phyloP scores from a whole-genome alignment of 2,797 vertebrate genomes.

The Artibeus jamaicensis region DNA sequence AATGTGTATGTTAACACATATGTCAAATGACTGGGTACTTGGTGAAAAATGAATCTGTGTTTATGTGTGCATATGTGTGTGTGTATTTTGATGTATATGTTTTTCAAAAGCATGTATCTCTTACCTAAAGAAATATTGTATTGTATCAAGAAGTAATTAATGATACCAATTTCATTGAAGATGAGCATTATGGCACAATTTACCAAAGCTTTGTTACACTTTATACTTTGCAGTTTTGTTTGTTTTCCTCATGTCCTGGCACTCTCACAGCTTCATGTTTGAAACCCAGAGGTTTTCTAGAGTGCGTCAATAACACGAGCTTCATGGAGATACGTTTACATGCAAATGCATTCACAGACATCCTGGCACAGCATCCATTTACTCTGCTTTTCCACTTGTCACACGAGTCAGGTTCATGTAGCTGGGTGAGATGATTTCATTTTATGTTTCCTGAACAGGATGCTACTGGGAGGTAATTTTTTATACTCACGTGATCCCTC shows the following conservation, averaged over 20 bases:
- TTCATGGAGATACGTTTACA: background rate
- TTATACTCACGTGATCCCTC: background rate
- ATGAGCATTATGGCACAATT: background rate
- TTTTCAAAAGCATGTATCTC: background rate
- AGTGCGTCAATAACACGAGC: background rate
- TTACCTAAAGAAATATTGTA: background rate
- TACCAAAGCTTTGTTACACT: background rate
- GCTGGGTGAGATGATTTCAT: background rate
- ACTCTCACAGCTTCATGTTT: background rate
- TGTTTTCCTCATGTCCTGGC: background rate
- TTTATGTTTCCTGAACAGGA: background rate
- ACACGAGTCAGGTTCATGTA: background rate
- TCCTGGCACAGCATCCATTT: background rate
- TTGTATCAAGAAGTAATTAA: background rate
- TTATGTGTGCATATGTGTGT: background rate
- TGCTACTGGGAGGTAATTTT: background rate
- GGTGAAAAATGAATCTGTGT: background rate
- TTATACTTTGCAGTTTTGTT: background rate
- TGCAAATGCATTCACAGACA: background rate
- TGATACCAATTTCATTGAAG: background rate
- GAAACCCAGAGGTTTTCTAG: background rate
- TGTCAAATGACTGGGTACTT: background rate
- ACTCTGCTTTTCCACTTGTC: background rate
- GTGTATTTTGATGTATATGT: background rate
- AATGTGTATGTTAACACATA: background rate